Base-by-base conservation (phyloP, 2,888 invertebrate genomes). In the Venusia cambrica region DNA sequence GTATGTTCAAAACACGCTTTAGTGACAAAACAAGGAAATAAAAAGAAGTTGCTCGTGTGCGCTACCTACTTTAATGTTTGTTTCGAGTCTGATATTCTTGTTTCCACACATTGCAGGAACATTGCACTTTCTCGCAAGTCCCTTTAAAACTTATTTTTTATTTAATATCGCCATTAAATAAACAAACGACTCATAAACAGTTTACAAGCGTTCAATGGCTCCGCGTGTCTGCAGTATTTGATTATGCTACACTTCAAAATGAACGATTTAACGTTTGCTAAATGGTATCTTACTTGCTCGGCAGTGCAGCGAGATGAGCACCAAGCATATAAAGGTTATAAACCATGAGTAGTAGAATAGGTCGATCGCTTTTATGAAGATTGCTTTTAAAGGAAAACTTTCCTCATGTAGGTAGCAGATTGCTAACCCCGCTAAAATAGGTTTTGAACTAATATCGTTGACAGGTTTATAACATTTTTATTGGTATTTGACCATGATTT, bases 301-400 rank as follows among this genome's bases (percentile, higher is more conserved):
- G 26, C 19, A 4, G 12, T 17, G 20, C 30, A 6, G 10, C 28
- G 24, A 29, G 12, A 30, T 22, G 26, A 28, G 22, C 7, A 37
- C 41, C 34, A 38, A 38, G 33, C 39, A 57, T 43, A 38, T 17
- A 27, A 12, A 40, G 37, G 48, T 49, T 48, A 54, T 63, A 60
- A 60, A 56, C 53, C 46, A 56, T 45, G 41, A 50, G 45, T 47
- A 39, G 40, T 41, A 47, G 47, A 48, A 53, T 46, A 49, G 44
- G 42, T 46, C 29, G 34, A 48, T 54, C 49, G 45, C 42, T 53
- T 59, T 62, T 58, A 62, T 58, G 54, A 45, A 55, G 52, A 58
- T 60, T 61, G 51, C 51, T 58, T 44, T 51, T 25, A 29, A 42
- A 45, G 41, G 47, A 55, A 50, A 36, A 41, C 30, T 45, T 32